Base-by-base conservation (phyloP, 2,797 vertebrate genomes). In the Cyprinella venusta region DNA sequence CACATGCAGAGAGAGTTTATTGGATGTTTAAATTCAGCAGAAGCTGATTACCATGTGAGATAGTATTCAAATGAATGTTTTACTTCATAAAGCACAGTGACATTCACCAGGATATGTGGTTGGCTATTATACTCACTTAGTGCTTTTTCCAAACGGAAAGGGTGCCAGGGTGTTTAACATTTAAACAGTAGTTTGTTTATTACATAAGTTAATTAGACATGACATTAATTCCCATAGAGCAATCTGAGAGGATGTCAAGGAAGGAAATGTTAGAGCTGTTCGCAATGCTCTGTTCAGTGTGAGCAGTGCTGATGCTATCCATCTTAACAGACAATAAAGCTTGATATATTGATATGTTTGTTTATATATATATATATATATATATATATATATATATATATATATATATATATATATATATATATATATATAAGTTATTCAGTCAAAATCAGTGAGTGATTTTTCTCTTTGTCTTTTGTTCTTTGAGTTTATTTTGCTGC, bases 121-220 rank as follows among this genome's bases (percentile, higher is more conserved):
- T 70, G 68, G 8, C 15, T 26, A n/a, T 45, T 70, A 13, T 48
- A 48, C 48, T 67, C 1, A 6, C 65, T 13, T 48, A 18, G 13
- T 18, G 42, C 24, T 71, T 70, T 48, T 26, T 48, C 15, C 68
- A 26, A 70, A 48, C 9, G 7, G n/a, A 70, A 70, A 48, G 16
- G n/a, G 15, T 48, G 15, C 13, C 6, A 70, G 6, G 68, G 1
- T 16, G 7, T 70, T 70, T 48, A 30, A 48, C 24, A 48, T 70
- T 26, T 70, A 70, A 18, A 70, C 42, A 18, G 68, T 48, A 33
- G 45, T 33, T 50, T 71, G 24, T 71, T 52, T 72, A 30, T 52
- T 72, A 26, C n/a, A 72, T 16, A 24, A 50, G 42, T 50, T 72
- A 72, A 71, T 50, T 71, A 71, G 40, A 42, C 24, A 50, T 18